phyloP scores from a whole-genome alignment of 2,113 vertebrate genomes.

The Mus spicilegus region DNA sequence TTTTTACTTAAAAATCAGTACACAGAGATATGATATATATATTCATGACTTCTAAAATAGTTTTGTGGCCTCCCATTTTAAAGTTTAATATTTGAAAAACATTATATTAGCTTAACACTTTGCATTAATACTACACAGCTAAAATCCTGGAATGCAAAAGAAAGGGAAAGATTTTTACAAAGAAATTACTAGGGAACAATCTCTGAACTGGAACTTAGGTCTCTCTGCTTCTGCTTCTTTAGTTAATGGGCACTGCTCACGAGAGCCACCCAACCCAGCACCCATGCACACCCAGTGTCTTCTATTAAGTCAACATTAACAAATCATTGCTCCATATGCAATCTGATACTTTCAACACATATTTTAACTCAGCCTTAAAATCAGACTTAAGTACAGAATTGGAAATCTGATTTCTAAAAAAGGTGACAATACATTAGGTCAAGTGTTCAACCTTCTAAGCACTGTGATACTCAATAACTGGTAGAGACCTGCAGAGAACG shows the following conservation, averaged over 20 bases:
- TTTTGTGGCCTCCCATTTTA: constrained; percentile 7
- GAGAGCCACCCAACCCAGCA: not conserved
- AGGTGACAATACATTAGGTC: not conserved
- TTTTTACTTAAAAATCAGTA: constrained; percentile 39
- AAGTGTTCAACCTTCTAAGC: constrained; percentile 48
- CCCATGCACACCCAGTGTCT: not conserved
- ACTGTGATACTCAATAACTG: constrained; percentile 12
- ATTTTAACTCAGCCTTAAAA: constrained; percentile 11
- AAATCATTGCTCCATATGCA: constrained; percentile 1
- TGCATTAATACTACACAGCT: not conserved
- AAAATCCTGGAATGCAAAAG: not conserved
- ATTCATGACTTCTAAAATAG: not conserved
- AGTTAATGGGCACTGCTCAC: not conserved
- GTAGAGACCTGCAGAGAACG: constrained; percentile 34
- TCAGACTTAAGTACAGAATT: not conserved
- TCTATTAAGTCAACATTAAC: not conserved
- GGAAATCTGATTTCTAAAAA: constrained; percentile 48
- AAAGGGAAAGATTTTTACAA: not conserved
- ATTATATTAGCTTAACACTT: not conserved
- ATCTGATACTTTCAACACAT: constrained; percentile 14
- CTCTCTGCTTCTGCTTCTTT: not conserved
- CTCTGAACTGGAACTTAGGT: not conserved
- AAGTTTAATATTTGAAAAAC: constrained; percentile 54
- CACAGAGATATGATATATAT: not conserved
- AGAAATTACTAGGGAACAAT: not conserved